Evolutionary conservation across 2,113 vertebrate genomes (phyloP), one percentile per base, ranked within the genome.

Genomic region (Oceanodroma tethys): DNA sequence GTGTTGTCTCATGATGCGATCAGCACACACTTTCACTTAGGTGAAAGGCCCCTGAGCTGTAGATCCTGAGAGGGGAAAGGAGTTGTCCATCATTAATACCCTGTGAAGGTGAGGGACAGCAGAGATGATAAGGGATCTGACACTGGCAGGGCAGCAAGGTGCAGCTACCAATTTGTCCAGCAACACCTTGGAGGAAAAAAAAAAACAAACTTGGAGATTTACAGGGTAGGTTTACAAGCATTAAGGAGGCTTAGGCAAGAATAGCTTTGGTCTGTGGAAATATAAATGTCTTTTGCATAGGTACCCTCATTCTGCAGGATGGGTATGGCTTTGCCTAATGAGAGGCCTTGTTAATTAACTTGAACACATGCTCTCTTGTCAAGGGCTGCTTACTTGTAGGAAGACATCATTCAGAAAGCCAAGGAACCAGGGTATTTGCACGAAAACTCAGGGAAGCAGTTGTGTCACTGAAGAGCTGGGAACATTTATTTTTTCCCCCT

Each of bases 1-100:
- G 17, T 36, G 15, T 68, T 36, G 34, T 56, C 16, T 25, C 3
- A 0, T 40, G 29, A n/a, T n/a, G 19, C 3, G 0, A 11, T 58
- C 58, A 40, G 43, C 27, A 30, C 23, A 36, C 26, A 5, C 27
- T 42, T 42, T 42, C 42, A 42, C 42, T 66, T n/a, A 23, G 47
- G 10, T 13, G 18, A 74, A 74, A 86, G 29, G 30, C 7, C 8
- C 13, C 47, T 32, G 47, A 81, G 47, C 48, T 70, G 26, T 75
- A 75, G 18, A 23, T 82, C 36, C 12, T 16, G 27, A 45, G 48
- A 34, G 32, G 29, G 4, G 16, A 50, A 70, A n/a, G 55, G 42
- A 18, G 6, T 45, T 43, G 16, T 34, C 42, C 32, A 17, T 43
- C 18, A 14, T 36, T 32, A 60, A 60, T 16, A 47, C 25, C 32